Conservation (phyloP, 2,888 invertebrate genomes). For the Osmoderma eremita region DNA sequence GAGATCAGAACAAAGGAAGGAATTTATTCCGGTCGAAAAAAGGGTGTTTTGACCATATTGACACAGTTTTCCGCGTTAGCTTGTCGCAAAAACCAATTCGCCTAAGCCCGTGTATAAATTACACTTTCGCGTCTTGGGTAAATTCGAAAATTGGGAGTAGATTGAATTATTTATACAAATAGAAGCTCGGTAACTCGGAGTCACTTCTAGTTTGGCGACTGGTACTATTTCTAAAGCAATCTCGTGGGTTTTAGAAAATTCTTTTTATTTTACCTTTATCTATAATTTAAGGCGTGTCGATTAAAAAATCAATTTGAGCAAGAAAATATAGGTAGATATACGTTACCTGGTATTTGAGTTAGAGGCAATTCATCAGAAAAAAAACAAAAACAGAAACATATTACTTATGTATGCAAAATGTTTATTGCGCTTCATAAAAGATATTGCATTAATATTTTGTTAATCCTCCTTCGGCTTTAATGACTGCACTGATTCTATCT, state of each 20-base stretch:
- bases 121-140: constrained; percentile 21
- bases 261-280: not conserved
- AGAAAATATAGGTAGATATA: too few relatives aligned
- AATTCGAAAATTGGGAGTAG: constrained; percentile 29
- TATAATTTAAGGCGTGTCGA: too few relatives aligned
- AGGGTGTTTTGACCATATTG: constrained; percentile 30
- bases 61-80: constrained; percentile 26
- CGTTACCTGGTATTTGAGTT: too few relatives aligned
- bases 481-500: too few relatives aligned
- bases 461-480: too few relatives aligned
- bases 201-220: not conserved
- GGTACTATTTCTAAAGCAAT: constrained; percentile 9
- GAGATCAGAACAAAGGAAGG: constrained; percentile 26
- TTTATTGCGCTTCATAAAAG: too few relatives aligned
- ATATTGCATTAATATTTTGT: too few relatives aligned
- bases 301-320: too few relatives aligned
- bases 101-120: constrained; percentile 15
- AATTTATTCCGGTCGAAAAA: constrained; percentile 35
- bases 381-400: too few relatives aligned
- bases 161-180: constrained; percentile 35
- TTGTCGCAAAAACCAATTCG: constrained; percentile 26
- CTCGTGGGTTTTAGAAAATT: not conserved
- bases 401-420: too few relatives aligned
- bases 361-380: too few relatives aligned
- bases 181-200: not conserved